A percentile compares a stretch with the other conserved stretches of the same genome.
phyloP scores from a whole-genome alignment of 2,888 invertebrate genomes.

The Aquatica leii region DNA sequence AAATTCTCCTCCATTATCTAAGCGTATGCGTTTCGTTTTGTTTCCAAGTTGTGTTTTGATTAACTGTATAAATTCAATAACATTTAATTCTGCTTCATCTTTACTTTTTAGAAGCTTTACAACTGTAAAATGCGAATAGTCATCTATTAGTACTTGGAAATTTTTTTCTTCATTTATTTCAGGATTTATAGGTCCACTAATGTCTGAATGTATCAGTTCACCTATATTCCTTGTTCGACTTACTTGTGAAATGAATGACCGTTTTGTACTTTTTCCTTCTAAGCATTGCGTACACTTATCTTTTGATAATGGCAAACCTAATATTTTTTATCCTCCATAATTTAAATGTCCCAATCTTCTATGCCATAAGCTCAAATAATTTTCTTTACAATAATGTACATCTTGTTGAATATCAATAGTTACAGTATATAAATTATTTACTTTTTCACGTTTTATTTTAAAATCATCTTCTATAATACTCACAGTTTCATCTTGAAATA shows the following conservation, averaged over 20 bases:
- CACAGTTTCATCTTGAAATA: not conserved
- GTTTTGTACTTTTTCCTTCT: not conserved
- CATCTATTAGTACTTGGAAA: not conserved
- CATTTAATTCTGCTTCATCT: slow-evolving; percentile 13
- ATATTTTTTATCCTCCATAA: no score
- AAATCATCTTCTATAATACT: not conserved
- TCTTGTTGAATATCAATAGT: no score
- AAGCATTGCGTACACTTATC: no score
- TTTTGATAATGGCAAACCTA: no score
- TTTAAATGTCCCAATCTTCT: no score
- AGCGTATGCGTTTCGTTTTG: slow-evolving; percentile 4
- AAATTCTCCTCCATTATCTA: slow-evolving; percentile 1
- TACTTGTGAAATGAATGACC: not conserved
- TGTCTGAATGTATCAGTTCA: no score
- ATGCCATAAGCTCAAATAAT: not conserved
- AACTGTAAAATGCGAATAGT: not conserved
- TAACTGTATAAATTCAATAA: slow-evolving; percentile 11
- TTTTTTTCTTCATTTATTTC: not conserved
- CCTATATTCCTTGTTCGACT: no score
- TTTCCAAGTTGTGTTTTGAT: slow-evolving; percentile 15
- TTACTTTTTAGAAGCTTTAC: not conserved
- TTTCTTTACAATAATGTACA: no score
- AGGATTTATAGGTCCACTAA: no score
- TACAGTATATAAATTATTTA: not conserved
- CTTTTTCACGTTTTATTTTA: not conserved